Percentiles rank a stretch among this genome's conserved stretches.
phyloP scores from a whole-genome alignment of 2,797 vertebrate species.

The Bradypodion pumilum region DNA sequence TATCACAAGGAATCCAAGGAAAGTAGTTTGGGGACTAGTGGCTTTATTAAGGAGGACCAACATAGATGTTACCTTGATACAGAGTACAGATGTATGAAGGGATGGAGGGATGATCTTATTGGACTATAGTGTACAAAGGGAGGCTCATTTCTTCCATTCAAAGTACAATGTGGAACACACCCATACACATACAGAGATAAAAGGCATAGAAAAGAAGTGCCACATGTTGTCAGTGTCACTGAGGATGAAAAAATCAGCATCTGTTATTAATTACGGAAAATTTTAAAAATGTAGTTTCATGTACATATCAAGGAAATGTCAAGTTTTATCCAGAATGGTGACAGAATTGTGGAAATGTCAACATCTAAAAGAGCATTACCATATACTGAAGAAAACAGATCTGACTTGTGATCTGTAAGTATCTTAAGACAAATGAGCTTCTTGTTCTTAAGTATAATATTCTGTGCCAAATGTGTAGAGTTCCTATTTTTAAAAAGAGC shows the following conservation, averaged over 20 bases:
- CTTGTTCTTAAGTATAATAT: slow-evolving; percentile 55
- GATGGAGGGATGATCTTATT: not conserved
- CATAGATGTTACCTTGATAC: slow-evolving; percentile 1
- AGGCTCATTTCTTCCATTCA: not conserved
- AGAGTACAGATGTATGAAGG: not conserved
- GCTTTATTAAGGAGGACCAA: slow-evolving; percentile 36
- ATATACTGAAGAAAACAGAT: slow-evolving; percentile 36
- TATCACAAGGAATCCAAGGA: slow-evolving; percentile 35
- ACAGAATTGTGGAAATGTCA: slow-evolving; percentile 44
- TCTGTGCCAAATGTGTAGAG: slow-evolving; percentile 37
- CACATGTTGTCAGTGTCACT: not conserved
- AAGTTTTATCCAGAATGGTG: slow-evolving; percentile 12
- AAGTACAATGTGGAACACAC: not conserved
- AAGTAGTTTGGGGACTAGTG: slow-evolving; percentile 37
- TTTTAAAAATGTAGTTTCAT: not conserved
- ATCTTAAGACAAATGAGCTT: slow-evolving; percentile 38
- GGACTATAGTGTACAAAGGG: not conserved
- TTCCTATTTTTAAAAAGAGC: slow-evolving; percentile 57
- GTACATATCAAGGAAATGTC: not conserved
- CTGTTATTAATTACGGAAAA: not conserved
- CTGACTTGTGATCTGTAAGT: slow-evolving; percentile 44
- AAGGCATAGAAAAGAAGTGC: not conserved
- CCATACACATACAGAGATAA: not conserved
- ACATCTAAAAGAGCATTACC: slow-evolving; percentile 34
- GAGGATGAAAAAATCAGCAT: not conserved